These are phyloP conservation scores for Tiaroga cobitis DNA, from an alignment of 2,797 vertebrate species.

Conservation along the genomic window DNA sequence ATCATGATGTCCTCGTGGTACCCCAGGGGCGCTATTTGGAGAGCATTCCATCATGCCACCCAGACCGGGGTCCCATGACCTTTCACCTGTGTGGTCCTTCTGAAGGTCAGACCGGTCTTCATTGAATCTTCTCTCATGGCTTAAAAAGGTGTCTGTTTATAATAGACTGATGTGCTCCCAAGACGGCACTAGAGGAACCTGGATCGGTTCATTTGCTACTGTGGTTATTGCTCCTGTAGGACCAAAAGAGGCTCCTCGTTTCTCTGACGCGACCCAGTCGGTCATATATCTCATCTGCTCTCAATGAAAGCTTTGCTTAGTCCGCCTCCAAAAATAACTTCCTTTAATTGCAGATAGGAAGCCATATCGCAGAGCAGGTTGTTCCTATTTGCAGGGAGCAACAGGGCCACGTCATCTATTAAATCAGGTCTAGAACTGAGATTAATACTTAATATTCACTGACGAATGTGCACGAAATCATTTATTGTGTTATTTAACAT, in stretches of 20 bases:
- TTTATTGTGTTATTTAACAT: not conserved
- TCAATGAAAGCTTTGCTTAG: conserved; percentile 44
- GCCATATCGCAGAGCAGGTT: conserved; percentile 37
- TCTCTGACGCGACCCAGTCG: conserved; percentile 3
- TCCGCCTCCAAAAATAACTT: conserved; percentile 59
- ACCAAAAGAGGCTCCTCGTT: conserved; percentile 41
- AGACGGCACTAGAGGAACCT: conserved; percentile 28
- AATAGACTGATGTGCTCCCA: conserved; percentile 50
- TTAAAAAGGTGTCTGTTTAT: conserved; percentile 51
- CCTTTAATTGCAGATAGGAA: conserved; percentile 59
- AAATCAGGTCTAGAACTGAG: not conserved
- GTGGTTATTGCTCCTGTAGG: conserved; percentile 56
- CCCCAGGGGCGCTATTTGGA: conserved; percentile 64
- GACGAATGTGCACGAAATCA: not conserved
- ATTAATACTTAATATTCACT: conserved; percentile 7
- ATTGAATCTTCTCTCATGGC: conserved; percentile 48
- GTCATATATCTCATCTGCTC: conserved; percentile 59
- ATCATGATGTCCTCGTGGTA: conserved; percentile 47
- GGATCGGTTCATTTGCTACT: conserved; percentile 41
- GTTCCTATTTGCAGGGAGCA: conserved; percentile 22
- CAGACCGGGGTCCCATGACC: conserved; percentile 71
- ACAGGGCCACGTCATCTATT: not conserved
- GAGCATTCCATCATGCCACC: conserved; percentile 73
- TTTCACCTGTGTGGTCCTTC: conserved; percentile 69
- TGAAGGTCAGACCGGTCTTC: conserved; percentile 59